Base-by-base conservation (phyloP, 2,113 vertebrate genomes). In the Harpagus bidentatus region DNA sequence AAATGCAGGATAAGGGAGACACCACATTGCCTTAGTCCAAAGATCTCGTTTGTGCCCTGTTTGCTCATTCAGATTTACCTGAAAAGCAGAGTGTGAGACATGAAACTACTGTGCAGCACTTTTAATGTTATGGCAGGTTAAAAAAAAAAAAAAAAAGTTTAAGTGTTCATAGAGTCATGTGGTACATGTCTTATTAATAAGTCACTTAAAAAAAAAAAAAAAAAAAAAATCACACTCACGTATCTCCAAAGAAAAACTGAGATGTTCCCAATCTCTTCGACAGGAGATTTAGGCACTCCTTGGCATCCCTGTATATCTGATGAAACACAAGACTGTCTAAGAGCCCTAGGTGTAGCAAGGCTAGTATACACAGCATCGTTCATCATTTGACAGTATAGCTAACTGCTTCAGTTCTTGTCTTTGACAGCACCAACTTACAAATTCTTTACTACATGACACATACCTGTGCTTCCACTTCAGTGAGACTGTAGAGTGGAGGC, bases 281-380 rank as follows among this genome's bases (percentile, higher is more conserved):
- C 56, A 99, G 98, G 90, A 99, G 98, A 97, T 99, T 99, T 95
- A 99, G 98, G 97, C 99, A 99, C 96, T 99, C 99, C 98, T 99
- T 99, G 97, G 99, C 99, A 97, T 99, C 99, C 96, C 98, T 99
- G 98, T 99, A 99, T 96, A 99, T 99, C 99, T 99, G 97, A 91
- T 52, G 86, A 97, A 69, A 96, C 91, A 95, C 85, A 97, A 97
- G 73, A 93, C 71, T 28, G 91, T 86, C 65, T 96, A 83, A 97
- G 86, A 94, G 72, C 42, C 71, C 53, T 55, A 62, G n/a, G 22
- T 70, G 53, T 29, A 65, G 28, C 50, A 86, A 81, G 45, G 42
- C 31, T 61, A 43, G n/a, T 20, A 62, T 45, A 63, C 78, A 96
- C 71, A 77, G 69, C 78, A 81, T 34, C 10, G 6, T n/a, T 79